Evolutionary conservation across 2,113 vertebrate species (phyloP).

Genomic region (Nothocercus nigrocapillus): DNA sequence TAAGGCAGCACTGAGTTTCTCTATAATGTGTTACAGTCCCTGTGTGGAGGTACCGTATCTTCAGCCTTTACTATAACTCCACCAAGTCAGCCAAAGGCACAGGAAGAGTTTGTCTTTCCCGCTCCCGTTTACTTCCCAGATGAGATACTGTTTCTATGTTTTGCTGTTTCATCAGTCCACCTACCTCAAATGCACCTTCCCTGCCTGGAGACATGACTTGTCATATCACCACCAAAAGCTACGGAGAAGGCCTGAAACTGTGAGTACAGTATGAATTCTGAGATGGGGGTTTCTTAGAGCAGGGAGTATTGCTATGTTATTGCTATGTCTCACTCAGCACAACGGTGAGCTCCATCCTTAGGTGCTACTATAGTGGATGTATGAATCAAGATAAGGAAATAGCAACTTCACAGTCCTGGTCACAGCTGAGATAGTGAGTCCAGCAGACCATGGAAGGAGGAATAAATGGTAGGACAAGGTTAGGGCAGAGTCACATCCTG

Average conservation of each 20-base stretch:
- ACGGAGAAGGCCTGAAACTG: not conserved
- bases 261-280: not conserved
- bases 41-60: not conserved
- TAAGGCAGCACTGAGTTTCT: not conserved
- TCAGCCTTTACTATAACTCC: not conserved
- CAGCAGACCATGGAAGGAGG: not conserved
- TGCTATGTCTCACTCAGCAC: not conserved
- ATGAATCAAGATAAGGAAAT: not conserved
- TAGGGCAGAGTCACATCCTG: not conserved
- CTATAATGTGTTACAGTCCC: not conserved
- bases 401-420: accelerated
- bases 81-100: not conserved
- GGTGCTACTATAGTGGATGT: accelerated
- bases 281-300: not conserved
- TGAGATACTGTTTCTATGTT: not conserved
- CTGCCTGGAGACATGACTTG: not conserved
- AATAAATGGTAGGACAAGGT: not conserved
- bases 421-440: not conserved
- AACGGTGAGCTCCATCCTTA: not conserved
- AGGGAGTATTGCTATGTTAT: not conserved
- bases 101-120: not conserved
- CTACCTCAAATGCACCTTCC: constrained; percentile 8
- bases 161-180: not conserved
- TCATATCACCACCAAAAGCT: not conserved
- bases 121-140: not conserved